These are phyloP conservation scores for Seriola aureovittata DNA, from an alignment of 2,113 vertebrate genomes.

Conservation along the genomic window DNA sequence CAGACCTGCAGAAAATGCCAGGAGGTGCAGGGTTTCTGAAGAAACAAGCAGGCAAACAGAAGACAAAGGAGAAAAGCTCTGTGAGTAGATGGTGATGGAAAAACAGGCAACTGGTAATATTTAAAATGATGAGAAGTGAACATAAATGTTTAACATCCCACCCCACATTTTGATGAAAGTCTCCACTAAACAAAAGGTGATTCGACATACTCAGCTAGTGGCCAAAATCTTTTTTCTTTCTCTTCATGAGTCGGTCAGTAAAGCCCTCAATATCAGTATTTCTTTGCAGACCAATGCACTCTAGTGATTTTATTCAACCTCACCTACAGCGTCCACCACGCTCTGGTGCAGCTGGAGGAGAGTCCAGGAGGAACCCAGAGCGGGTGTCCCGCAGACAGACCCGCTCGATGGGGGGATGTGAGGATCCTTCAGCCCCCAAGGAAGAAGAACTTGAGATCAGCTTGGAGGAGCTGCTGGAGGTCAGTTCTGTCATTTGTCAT, in stretches of 20 bases:
- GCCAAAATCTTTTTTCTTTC: not conserved
- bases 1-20: conserved; percentile 83
- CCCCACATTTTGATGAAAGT: not conserved
- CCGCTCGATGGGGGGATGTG: conserved; percentile 76
- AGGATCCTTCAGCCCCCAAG: not conserved
- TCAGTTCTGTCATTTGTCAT: conserved; percentile 34
- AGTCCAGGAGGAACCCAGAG: conserved; percentile 76
- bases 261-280: not conserved
- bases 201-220: accelerated
- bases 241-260: not conserved
- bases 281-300: not conserved
- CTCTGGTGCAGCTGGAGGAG: conserved; percentile 15
- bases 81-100: conserved; percentile 57
- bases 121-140: not conserved
- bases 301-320: not conserved
- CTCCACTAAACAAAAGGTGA: too few relatives aligned
- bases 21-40: conserved; percentile 67
- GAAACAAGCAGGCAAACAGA: conserved; percentile 49
- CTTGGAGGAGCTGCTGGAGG: conserved; percentile 80
- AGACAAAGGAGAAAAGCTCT: conserved; percentile 48
- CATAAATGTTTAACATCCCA: not conserved
- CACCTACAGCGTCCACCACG: conserved; percentile 55
- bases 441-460: conserved; percentile 75
- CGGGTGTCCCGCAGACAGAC: conserved; percentile 74
- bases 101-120: not conserved